Conservation (phyloP, 92 coral and sea anemone genomes). For the Zoanthus sansibaricus region DNA sequence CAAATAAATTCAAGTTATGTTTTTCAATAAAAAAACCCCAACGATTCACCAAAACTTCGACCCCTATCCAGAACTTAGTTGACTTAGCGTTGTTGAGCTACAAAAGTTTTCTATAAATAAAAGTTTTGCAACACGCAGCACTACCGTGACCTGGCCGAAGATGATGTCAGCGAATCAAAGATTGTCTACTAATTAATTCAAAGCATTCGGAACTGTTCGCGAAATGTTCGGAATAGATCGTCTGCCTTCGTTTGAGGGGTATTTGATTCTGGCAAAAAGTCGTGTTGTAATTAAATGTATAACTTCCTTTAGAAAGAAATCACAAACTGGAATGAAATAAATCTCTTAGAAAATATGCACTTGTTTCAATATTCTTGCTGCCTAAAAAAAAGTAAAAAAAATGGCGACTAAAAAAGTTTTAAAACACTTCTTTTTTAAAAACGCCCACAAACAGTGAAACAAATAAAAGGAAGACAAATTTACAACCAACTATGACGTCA, state of each 20-base stretch:
- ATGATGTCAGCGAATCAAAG: constrained; percentile 48
- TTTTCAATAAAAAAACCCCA: background rate
- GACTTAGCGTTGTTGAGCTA: constrained; percentile 31
- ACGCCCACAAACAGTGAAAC: too few species aligned
- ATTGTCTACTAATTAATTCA: background rate
- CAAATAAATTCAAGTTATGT: background rate
- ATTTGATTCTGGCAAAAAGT: too few species aligned
- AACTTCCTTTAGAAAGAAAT: too few species aligned
- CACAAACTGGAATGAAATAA: too few species aligned
- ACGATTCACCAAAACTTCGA: background rate
- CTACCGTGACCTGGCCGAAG: constrained; percentile 28
- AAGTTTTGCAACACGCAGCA: background rate
- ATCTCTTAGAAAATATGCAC: too few species aligned
- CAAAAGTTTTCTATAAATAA: constrained; percentile 7
- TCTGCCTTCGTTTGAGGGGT: background rate
- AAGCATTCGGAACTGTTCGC: constrained; percentile 29
- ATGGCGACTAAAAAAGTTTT: too few species aligned
- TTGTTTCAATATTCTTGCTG: too few species aligned
- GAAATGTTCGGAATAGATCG: constrained; percentile 17
- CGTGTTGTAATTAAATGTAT: too few species aligned
- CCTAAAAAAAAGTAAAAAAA: too few species aligned
- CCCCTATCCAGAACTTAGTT: background rate
- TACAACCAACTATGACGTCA: too few species aligned
- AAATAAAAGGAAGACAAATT: too few species aligned
- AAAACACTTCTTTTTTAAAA: too few species aligned